phyloP scores from a whole-genome alignment of 2,797 vertebrate genomes.

The Limnodromus scolopaceus region DNA sequence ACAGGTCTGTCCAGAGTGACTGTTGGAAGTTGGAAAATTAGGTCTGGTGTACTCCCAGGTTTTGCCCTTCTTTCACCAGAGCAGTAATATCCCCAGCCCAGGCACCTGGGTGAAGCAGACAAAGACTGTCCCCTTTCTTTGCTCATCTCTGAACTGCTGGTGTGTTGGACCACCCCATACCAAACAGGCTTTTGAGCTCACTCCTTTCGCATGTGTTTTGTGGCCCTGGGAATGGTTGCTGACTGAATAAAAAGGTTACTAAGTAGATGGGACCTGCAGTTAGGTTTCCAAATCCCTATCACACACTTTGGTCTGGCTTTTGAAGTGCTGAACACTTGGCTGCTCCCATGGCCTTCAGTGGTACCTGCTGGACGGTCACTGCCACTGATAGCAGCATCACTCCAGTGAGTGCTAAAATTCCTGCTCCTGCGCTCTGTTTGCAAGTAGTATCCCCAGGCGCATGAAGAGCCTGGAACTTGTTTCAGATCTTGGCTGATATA shows the following conservation, averaged over 20 bases:
- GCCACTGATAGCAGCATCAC: accelerated
- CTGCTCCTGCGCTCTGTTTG: accelerated
- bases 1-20: not conserved
- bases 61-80: not conserved
- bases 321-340: not conserved
- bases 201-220: not conserved
- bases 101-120: not conserved
- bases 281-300: not conserved
- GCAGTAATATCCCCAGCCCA: not conserved
- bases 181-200: not conserved
- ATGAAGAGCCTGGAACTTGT: not conserved
- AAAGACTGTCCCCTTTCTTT: not conserved
- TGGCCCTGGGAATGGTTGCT: not conserved
- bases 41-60: not conserved
- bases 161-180: accelerated
- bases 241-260: not conserved
- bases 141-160: not conserved
- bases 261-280: not conserved
- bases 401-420: not conserved
- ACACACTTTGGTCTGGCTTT: not conserved
- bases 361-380: not conserved
- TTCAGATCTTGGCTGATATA: not conserved
- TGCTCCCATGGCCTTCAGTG: not conserved
- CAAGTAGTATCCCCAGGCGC: not conserved
- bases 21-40: not conserved